Percentiles rank a stretch among this genome's conserved stretches.
These are phyloP conservation scores for Eristalis intricaria DNA, from an alignment of 2,888 invertebrate species.

Conservation along the genomic window DNA sequence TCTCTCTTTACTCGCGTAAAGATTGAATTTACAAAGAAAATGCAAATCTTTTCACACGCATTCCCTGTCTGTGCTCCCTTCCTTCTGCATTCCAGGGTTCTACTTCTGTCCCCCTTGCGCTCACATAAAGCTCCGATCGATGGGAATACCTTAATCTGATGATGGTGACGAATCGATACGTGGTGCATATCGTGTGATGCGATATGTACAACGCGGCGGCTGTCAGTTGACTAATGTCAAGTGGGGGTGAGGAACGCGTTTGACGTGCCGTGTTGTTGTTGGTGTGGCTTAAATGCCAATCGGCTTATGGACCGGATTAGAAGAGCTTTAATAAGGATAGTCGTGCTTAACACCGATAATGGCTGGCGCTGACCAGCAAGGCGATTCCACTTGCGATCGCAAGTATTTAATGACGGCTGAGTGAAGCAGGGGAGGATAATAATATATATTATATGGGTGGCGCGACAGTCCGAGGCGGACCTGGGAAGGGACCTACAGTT, in stretches of 20 bases:
- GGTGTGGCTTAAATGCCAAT: conserved; percentile 53
- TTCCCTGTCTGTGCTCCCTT: not conserved
- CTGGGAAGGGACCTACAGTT: no score
- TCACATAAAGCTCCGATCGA: conserved; percentile 24
- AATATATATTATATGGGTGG: no score
- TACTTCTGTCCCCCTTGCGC: not conserved
- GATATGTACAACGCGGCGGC: no score
- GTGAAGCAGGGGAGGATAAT: no score
- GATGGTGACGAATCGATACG: conserved; percentile 37
- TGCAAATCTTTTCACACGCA: conserved; percentile 60
- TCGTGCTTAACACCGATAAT: no score
- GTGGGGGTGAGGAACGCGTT: no score
- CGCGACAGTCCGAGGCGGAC: no score
- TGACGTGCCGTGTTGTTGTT: conserved; percentile 44
- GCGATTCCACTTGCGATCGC: no score
- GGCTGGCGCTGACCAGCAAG: no score
- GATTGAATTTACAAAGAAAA: conserved; percentile 53
- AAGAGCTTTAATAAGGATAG: no score
- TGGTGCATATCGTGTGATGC: not conserved
- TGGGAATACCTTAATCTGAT: conserved; percentile 34
- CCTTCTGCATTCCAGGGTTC: not conserved
- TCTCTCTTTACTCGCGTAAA: conserved; percentile 32
- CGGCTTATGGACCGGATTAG: not conserved
- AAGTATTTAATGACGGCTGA: no score
- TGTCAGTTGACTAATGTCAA: no score